phyloP scores from a whole-genome alignment of 2,113 vertebrate genomes.

The Cyprichromis sp. region DNA sequence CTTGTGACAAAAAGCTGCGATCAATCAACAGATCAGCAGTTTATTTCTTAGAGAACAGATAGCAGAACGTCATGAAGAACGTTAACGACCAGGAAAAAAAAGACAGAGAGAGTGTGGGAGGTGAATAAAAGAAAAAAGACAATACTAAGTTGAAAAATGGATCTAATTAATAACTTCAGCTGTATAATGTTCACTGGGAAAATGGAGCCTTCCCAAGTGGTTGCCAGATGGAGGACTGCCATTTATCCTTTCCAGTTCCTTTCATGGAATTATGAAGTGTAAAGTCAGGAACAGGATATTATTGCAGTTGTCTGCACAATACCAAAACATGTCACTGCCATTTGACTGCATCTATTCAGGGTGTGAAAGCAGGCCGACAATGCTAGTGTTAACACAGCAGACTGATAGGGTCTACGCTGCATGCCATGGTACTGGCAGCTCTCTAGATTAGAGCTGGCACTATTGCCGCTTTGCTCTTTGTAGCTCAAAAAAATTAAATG shows the following conservation, averaged over 20 bases:
- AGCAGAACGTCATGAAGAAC: slow-evolving; percentile 26
- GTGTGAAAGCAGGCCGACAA: slow-evolving; percentile 42
- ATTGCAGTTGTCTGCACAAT: slow-evolving; percentile 63
- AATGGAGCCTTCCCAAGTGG: background rate
- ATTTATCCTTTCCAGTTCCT: slow-evolving; percentile 33
- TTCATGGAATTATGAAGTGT: slow-evolving; percentile 65
- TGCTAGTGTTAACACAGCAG: slow-evolving; percentile 44
- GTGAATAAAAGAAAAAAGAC: slow-evolving; percentile 23
- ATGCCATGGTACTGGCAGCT: slow-evolving; percentile 29
- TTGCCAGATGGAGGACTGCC: slow-evolving; percentile 52
- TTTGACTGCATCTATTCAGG: slow-evolving; percentile 49
- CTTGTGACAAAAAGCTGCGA: background rate
- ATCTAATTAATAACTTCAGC: slow-evolving; percentile 59
- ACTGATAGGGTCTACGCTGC: slow-evolving; percentile 21
- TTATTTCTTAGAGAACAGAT: slow-evolving; percentile 4
- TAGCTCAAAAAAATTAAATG: background rate
- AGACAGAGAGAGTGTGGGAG: background rate
- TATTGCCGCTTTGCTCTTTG: background rate
- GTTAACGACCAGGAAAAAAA: background rate
- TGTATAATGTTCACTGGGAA: slow-evolving; percentile 50
- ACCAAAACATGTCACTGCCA: slow-evolving; percentile 57
- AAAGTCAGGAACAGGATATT: slow-evolving; percentile 70
- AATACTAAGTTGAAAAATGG: slow-evolving; percentile 61
- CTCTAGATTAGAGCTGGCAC: slow-evolving; percentile 21
- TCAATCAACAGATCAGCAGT: slow-evolving; percentile 19